phyloP scores from a whole-genome alignment of 2,113 vertebrate species.

The Nerophis lumbriciformis region DNA sequence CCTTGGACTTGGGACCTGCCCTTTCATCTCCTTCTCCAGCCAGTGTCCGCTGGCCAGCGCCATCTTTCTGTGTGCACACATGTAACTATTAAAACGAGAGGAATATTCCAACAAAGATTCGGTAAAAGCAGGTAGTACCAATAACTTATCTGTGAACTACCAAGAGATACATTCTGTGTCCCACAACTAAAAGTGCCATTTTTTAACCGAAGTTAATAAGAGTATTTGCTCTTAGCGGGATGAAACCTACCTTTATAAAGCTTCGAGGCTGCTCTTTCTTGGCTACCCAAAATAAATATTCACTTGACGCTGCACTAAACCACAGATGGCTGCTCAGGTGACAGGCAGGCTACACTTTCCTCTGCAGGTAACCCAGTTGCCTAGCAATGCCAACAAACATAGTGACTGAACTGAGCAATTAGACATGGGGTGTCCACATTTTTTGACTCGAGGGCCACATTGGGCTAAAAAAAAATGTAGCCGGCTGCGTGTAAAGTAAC shows the following conservation, averaged over 20 bases:
- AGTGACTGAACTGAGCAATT: not conserved
- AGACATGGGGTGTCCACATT: not conserved
- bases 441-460: too few relatives aligned
- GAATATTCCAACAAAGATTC: not conserved
- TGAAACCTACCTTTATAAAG: constrained; percentile 22
- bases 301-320: constrained; percentile 1
- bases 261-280: not conserved
- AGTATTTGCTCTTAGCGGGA: not conserved
- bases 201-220: not conserved
- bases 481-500: too few relatives aligned
- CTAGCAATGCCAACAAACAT: constrained; percentile 31
- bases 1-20: constrained; percentile 62
- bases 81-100: not conserved
- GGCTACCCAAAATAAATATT: not conserved
- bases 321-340: constrained; percentile 25
- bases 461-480: too few relatives aligned
- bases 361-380: constrained; percentile 34
- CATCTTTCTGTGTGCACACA: constrained; percentile 39
- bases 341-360: constrained; percentile 33
- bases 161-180: not conserved
- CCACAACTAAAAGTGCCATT: not conserved
- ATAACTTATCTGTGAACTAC: not conserved
- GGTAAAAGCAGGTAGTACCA: not conserved
- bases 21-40: constrained; percentile 59
- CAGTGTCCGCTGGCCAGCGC: constrained; percentile 71